Base-by-base conservation (phyloP, 35 echinoderm and acorn worm genomes). In the Heliocidaris tuberculata region DNA sequence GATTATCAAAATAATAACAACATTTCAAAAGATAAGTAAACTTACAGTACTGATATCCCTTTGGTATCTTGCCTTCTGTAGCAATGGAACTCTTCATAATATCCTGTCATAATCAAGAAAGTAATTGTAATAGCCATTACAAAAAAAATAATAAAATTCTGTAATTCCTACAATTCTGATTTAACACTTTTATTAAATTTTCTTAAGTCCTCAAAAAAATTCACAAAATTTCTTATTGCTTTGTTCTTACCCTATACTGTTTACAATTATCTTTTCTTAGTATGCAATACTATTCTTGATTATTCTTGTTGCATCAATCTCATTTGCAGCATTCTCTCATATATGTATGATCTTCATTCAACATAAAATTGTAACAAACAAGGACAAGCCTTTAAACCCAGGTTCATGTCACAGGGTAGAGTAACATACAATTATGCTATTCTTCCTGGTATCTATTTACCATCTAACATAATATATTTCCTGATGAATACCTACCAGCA, bases 11-110 rank as follows among this genome's bases (percentile, higher is more conserved):
- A 29, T 21, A 30, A 94, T 87, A 31, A n/a, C n/a, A n/a, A n/a
- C n/a, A n/a, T n/a, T n/a, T n/a, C n/a, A 31, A 31, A 32, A 71
- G 7, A 24, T 30, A 88, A 94, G 27, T 49, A 49, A 93, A 98
- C 95, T 98, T 59, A 98, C 97, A 78, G 88, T 95, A 96, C 9
- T 96, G 92, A 86, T 95, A 95, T 13, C 90, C 96, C 48, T 94
- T 85, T 12, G 97, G 97, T 92, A 56, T 94, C 19, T 92, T 96
- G n/a, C 70, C 49, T 50, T 94, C 96, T 31, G 94, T 85, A 27
- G 93, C 94, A n/a, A 98, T 96, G 17, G 92, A 95, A 27, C 92
- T 92, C 31, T 90, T 92, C 94, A 98, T 94, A 35, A 85, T 95
- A 47, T 94, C 88, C 97, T 96, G 86, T 13, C n/a, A 27, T n/a